Percentiles rank a stretch among this genome's conserved stretches.
Evolutionary conservation across 1,140 invertebrate genomes (phyloP).

Genomic region (Pygmarrhopalites habei): DNA sequence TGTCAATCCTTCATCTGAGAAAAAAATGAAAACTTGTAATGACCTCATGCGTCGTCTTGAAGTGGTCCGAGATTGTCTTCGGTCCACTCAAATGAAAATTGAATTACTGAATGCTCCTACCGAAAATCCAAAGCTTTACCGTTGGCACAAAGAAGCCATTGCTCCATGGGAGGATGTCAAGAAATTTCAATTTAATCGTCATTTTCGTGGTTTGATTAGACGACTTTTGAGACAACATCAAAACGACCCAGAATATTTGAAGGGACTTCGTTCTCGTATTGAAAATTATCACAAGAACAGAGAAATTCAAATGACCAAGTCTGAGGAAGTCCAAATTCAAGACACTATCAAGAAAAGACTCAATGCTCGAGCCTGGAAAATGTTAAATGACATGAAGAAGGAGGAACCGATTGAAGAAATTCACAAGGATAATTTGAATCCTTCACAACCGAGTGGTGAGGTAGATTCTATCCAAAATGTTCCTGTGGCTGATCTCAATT

Average conservation of each 20-base stretch:
- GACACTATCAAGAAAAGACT: not conserved
- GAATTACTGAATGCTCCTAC: slow-evolving; percentile 56
- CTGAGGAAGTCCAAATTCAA: not conserved
- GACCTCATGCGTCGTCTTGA: slow-evolving; percentile 1
- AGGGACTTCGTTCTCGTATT: not conserved
- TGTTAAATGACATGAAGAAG: too few relatives aligned
- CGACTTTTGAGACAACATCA: slow-evolving; percentile 16
- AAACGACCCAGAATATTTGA: not conserved
- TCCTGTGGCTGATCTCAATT: too few relatives aligned
- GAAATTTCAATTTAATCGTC: slow-evolving; percentile 16
- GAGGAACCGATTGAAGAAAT: too few relatives aligned
- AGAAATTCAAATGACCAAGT: not conserved
- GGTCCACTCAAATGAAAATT: slow-evolving; percentile 62
- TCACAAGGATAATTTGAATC: too few relatives aligned
- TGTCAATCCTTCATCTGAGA: too few relatives aligned
- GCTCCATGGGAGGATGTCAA: slow-evolving; percentile 12
- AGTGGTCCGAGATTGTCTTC: slow-evolving; percentile 34
- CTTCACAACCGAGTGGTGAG: too few relatives aligned
- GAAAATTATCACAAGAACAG: not conserved
- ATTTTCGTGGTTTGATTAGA: slow-evolving; percentile 21
- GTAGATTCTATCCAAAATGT: too few relatives aligned
- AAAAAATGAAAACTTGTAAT: not conserved
- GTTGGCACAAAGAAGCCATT: slow-evolving; percentile 18
- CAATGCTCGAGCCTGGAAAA: not conserved
- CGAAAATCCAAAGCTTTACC: slow-evolving; percentile 29